Evolutionary conservation across 2,797 vertebrate genomes (phyloP), one percentile per base, ranked within the genome.

Genomic region (Pseudochaenichthys georgianus): DNA sequence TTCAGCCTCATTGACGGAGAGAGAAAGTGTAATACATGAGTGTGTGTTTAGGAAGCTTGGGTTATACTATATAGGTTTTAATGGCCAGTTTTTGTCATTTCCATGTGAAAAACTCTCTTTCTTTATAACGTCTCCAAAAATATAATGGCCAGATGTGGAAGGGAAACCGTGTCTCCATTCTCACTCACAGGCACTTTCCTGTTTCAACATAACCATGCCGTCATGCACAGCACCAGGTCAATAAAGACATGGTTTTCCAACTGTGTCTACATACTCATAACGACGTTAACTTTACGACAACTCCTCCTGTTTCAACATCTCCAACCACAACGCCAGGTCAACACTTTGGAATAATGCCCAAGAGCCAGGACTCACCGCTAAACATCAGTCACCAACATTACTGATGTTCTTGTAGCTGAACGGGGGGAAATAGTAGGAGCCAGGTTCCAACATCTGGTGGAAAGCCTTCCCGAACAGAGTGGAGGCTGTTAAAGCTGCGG

Each of bases 1-100:
- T 77, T 79, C 70, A 64, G 81, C 71, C 76, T 78, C 78, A 66
- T 13, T 83, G 90, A 84, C 64, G 61, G 28, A 43, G 60, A 52
- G 41, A 50, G 66, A 64, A 21, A 42, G 64, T 38, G 51, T 16
- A 63, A 73, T 50, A 69, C 48, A 80, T 42, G 47, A 64, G 43
- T 19, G 64, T 54, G 55, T 42, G 53, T 70, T 77, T 65, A 41
- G 28, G 58, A 71, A 21, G 31, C 54, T 63, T 3, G 4, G 16
- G 16, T 70, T 70, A 28, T 57, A 74, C 48, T 43, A 46, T 31
- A 50, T n/a, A 11, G n/a, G 48, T 48, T 72, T 65, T 3, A 1
- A 51, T 57, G 54, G 31, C 5, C 13, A 19, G 71, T 64, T 52
- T 16, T 38, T 42, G 12, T 0, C 1, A 7, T 15, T 34, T 50